These are phyloP conservation scores for Blennius ocellaris DNA, from an alignment of 2,113 vertebrate genomes.

Conservation along the genomic window DNA sequence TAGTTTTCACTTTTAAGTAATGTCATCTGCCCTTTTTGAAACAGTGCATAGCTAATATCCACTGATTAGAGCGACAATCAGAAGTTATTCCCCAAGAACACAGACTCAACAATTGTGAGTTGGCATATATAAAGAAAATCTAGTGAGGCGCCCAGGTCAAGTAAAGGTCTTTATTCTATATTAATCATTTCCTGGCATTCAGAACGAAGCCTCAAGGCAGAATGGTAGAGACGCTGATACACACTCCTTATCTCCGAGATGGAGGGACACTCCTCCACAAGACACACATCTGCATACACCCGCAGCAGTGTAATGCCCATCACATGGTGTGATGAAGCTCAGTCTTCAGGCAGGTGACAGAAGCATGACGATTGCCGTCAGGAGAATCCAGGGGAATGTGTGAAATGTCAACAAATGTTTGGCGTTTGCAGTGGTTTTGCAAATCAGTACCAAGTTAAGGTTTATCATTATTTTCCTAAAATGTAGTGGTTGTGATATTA, in stretches of 20 bases:
- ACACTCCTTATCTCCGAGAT: conserved; percentile 23
- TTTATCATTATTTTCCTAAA: no score
- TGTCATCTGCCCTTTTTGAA: not conserved
- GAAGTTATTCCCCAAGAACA: not conserved
- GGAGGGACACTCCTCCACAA: conserved; percentile 17
- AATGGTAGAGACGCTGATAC: conserved; percentile 21
- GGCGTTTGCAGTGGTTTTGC: no score
- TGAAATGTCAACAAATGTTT: no score
- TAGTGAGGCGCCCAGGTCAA: not conserved
- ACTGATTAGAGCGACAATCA: conserved; percentile 8
- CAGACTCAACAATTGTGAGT: conserved; percentile 6
- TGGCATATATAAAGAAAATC: conserved; percentile 9
- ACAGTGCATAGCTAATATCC: not conserved
- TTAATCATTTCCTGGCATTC: conserved; percentile 19
- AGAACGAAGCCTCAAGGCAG: conserved; percentile 4
- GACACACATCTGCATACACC: not conserved
- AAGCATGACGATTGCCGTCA: not conserved
- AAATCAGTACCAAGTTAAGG: no score
- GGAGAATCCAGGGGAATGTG: no score
- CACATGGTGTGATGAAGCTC: conserved; percentile 20
- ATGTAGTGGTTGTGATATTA: no score
- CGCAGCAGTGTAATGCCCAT: conserved; percentile 23
- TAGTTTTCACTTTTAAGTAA: not conserved
- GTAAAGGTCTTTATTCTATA: conserved; percentile 23
- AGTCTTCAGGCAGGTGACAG: conserved; percentile 9